Percentiles rank a stretch among this genome's conserved stretches.
phyloP scores from a whole-genome alignment of 2,888 invertebrate species.

The Dryadula phaetusa region DNA sequence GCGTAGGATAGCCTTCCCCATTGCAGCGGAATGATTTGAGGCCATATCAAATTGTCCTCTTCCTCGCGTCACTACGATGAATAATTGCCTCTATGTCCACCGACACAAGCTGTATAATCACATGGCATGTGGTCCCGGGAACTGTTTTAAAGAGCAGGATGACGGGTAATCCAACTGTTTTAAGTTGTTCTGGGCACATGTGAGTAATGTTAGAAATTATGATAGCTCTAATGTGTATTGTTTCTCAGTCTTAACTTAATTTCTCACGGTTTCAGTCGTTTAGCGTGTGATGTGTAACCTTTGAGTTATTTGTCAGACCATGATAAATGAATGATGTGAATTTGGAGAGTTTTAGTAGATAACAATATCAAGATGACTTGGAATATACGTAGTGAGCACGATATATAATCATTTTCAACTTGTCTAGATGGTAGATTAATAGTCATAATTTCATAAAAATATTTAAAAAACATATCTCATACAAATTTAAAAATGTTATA shows the following conservation, averaged over 20 bases:
- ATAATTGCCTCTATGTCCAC: slow-evolving; percentile 70
- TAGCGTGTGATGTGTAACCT: slow-evolving; percentile 1
- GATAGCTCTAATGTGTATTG: slow-evolving; percentile 22
- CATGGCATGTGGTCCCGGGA: slow-evolving; percentile 55
- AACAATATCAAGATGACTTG: not conserved
- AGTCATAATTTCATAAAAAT: too few species aligned
- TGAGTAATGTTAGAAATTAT: slow-evolving; percentile 32
- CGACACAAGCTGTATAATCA: slow-evolving; percentile 64
- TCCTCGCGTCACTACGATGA: slow-evolving; percentile 66
- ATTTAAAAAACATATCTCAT: too few species aligned
- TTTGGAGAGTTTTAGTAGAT: not conserved
- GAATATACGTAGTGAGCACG: not conserved
- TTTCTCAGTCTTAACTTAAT: slow-evolving; percentile 7
- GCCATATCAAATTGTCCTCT: slow-evolving; percentile 80
- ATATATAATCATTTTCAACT: too few species aligned
- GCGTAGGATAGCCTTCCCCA: slow-evolving; percentile 77
- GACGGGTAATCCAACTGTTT: slow-evolving; percentile 46
- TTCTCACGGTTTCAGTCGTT: slow-evolving; percentile 24
- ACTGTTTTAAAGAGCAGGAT: slow-evolving; percentile 52
- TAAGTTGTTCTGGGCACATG: slow-evolving; percentile 40
- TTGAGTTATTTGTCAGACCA: not conserved
- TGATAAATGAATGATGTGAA: slow-evolving; percentile 10
- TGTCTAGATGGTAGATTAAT: too few species aligned
- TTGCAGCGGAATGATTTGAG: slow-evolving; percentile 76
- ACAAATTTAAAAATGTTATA: too few species aligned